phyloP scores from a whole-genome alignment of 1,140 invertebrate genomes.

The Conopomorpha cramerella region DNA sequence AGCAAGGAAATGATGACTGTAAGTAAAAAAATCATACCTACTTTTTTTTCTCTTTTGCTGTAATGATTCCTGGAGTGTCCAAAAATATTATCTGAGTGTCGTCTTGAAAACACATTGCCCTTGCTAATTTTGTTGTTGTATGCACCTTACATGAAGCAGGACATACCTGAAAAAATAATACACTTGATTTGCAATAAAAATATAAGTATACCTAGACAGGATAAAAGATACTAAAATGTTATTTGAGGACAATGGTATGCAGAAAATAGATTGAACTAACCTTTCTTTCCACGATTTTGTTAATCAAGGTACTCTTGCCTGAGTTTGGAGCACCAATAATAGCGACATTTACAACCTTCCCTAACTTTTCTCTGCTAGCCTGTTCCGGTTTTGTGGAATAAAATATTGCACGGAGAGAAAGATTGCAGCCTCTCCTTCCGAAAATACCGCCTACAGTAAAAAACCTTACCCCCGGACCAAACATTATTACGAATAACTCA shows the following conservation, averaged over 20 bases:
- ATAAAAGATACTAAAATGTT: no score
- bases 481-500: no score
- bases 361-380: constrained; percentile 14
- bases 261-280: no score
- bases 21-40: no score
- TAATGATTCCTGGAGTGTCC: constrained; percentile 84
- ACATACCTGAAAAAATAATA: constrained; percentile 70
- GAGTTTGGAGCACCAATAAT: constrained; percentile 90
- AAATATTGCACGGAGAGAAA: constrained; percentile 13
- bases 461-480: no score
- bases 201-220: no score
- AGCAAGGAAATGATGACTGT: no score
- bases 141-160: constrained; percentile 88
- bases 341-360: constrained; percentile 77
- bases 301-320: constrained; percentile 94
- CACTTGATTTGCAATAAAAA: no score
- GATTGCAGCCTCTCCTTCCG: no score
- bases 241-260: no score
- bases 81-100: constrained; percentile 87
- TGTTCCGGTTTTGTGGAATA: constrained; percentile 33
- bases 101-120: constrained; percentile 72
- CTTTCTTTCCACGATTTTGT: constrained; percentile 78
- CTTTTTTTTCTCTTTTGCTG: constrained; percentile 68
- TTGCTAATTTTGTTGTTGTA: constrained; percentile 77
- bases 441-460: no score